A percentile compares a stretch with the other conserved stretches of the same genome.
These are phyloP conservation scores for Callosobruchus maculatus DNA, from an alignment of 2,888 invertebrate genomes.

Conservation along the genomic window DNA sequence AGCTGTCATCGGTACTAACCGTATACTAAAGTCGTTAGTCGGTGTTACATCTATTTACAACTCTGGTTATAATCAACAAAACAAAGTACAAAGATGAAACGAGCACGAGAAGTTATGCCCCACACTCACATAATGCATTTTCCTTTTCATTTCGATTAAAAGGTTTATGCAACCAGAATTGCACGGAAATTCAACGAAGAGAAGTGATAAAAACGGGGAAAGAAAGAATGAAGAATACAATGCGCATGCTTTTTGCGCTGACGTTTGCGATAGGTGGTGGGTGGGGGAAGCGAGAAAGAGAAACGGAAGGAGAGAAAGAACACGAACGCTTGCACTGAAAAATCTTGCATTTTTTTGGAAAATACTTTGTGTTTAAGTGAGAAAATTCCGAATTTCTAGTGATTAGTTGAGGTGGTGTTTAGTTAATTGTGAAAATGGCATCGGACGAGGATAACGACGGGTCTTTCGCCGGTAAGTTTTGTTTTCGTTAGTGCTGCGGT, in stretches of 20 bases:
- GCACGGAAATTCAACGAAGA: background rate
- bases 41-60: too few relatives aligned
- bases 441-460: slow-evolving; percentile 87
- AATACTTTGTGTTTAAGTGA: background rate
- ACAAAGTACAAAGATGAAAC: too few relatives aligned
- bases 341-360: background rate
- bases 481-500: slow-evolving; percentile 35
- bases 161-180: background rate
- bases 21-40: too few relatives aligned
- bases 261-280: background rate
- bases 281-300: background rate
- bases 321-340: background rate
- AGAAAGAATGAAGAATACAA: background rate
- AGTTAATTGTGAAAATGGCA: slow-evolving; percentile 59
- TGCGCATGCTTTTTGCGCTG: background rate
- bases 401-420: background rate
- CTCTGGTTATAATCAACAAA: too few relatives aligned
- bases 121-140: too few relatives aligned
- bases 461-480: slow-evolving; percentile 76
- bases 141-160: too few relatives aligned
- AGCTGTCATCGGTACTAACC: too few relatives aligned
- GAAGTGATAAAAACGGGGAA: background rate
- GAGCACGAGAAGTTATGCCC: too few relatives aligned
- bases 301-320: background rate
- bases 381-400: background rate